Conservation (phyloP, 1,140 invertebrate species). For the Pararge aegeria region DNA sequence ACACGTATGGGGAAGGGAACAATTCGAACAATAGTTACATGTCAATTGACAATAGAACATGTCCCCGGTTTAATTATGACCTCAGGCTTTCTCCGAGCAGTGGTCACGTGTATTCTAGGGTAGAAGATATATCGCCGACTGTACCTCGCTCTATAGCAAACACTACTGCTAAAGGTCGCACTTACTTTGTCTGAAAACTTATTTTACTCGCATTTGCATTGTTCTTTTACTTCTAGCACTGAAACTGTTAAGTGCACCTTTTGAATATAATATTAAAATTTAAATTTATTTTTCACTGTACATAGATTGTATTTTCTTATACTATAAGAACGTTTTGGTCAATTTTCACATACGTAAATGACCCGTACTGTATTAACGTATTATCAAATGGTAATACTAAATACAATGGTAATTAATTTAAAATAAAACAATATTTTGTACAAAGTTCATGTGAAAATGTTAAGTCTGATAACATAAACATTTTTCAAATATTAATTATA, state of each 20-base stretch:
- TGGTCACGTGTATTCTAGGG: constrained; percentile 76
- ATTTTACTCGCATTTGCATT: constrained; percentile 25
- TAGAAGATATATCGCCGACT: constrained; percentile 71
- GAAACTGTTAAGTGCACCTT: constrained; percentile 23
- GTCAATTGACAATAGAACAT: constrained; percentile 75
- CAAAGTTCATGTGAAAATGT: constrained; percentile 62
- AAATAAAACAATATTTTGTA: constrained; percentile 62
- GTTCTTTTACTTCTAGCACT: constrained; percentile 30
- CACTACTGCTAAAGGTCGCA: constrained; percentile 59
- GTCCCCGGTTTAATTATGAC: constrained; percentile 78
- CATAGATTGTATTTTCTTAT: constrained; percentile 23
- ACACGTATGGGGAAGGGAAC: constrained; percentile 73
- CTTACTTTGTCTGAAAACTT: constrained; percentile 66
- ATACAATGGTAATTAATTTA: constrained; percentile 32
- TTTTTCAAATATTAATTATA: constrained; percentile 44
- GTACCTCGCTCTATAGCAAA: constrained; percentile 59
- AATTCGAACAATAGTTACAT: constrained; percentile 78
- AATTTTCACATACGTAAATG: constrained; percentile 70
- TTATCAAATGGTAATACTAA: constrained; percentile 13
- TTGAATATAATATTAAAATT: constrained; percentile 16
- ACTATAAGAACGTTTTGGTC: constrained; percentile 46
- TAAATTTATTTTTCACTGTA: constrained; percentile 17
- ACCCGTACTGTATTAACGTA: constrained; percentile 9
- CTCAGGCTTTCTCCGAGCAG: constrained; percentile 70
- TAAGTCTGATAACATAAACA: constrained; percentile 63